A percentile compares a stretch with the other conserved stretches of the same genome.
Evolutionary conservation across 2,113 vertebrate genomes (phyloP).

Genomic region (Ursus arctos): DNA sequence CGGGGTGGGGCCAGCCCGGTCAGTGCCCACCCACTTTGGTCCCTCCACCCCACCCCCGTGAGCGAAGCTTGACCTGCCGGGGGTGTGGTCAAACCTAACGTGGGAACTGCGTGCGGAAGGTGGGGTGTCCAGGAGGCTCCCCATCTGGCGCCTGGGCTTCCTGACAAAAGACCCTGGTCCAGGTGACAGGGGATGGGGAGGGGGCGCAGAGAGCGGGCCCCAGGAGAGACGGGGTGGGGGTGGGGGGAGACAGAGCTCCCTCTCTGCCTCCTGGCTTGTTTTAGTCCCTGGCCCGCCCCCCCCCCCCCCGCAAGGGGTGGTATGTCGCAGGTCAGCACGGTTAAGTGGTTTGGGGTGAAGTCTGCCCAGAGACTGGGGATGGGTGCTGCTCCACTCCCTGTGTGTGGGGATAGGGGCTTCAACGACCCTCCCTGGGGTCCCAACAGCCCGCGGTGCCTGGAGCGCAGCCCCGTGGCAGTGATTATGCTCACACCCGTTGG

Average conservation of each 20-base stretch:
- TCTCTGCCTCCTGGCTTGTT: background rate
- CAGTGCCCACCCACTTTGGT: background rate
- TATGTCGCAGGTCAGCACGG: background rate
- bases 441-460: background rate
- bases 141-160: background rate
- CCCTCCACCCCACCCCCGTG: background rate
- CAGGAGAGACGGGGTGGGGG: background rate
- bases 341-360: background rate
- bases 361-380: background rate
- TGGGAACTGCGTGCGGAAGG: background rate
- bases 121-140: background rate
- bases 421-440: background rate
- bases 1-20: background rate
- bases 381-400: background rate
- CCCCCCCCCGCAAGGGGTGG: background rate
- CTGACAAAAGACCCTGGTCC: conserved; percentile 13
- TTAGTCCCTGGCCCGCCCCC: background rate
- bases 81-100: background rate
- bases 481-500: conserved; percentile 31
- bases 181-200: background rate
- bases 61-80: background rate
- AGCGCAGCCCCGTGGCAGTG: background rate
- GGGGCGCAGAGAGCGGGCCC: background rate
- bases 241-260: background rate
- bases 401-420: background rate